Base-by-base conservation (phyloP, 2,888 invertebrate species). In the Biston stratarius region DNA sequence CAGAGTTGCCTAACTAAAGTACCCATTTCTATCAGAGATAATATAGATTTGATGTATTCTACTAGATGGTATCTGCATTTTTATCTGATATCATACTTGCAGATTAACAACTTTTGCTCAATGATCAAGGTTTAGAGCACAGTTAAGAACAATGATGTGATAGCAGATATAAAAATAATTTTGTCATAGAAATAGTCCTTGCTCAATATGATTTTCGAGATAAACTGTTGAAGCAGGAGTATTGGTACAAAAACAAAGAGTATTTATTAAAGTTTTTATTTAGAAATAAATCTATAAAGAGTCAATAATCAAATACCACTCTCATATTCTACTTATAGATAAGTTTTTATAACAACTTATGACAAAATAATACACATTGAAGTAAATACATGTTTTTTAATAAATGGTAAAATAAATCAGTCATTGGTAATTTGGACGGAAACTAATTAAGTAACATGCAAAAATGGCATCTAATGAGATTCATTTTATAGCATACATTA, bases 351-450 rank as follows among this genome's bases (percentile, higher is more conserved):
- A 86, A 88, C 85, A 88, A 90, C 86, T 82, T 85, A 84, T 77
- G 72, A 83, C 73, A 83, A 84, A 83, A 84, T 75, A 79, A 75
- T 82, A 85, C 81, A 87, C 84, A 85, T 79, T 60, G 34, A 83
- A 83, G 60, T 72, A 72, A 64, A 74, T 82, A 83, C 77, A 81
- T 75, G 79, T 45, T 14, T 45, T 71, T 69, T 82, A 81, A 85
- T 77, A 82, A 85, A 88, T 86, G 80, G 75, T 79, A 81, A 82
- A 80, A 84, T 87, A 86, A 85, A 84, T 91, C 91, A 92, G 92
- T 92, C 91, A 90, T 90, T 90, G 84, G 86, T 89, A 87, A 91
- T 83, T 92, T 93, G 93, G 93, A 93, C 93, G 93, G 93, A 93
- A 87, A 91, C 88, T 92, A 92, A 84, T 84, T 92, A 93, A 91